phyloP scores from a whole-genome alignment of 2,113 vertebrate species.

The Daphoenositta chrysoptera region DNA sequence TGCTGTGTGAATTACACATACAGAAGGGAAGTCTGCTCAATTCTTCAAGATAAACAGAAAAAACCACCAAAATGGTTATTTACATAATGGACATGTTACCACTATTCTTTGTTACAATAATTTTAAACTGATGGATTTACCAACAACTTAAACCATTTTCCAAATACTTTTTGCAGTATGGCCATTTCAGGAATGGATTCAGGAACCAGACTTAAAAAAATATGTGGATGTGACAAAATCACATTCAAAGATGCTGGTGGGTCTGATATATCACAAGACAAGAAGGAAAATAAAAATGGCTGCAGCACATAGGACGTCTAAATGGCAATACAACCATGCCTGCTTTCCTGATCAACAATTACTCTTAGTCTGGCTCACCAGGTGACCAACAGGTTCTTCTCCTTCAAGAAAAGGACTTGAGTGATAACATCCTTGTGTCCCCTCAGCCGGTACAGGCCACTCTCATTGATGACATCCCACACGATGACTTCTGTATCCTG shows the following conservation, averaged over 20 bases:
- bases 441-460: constrained; percentile 88
- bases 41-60: background rate
- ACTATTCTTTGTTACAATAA: background rate
- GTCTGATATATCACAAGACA: background rate
- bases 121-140: background rate
- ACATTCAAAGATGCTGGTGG: background rate
- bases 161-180: background rate
- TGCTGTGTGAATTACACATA: background rate
- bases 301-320: background rate
- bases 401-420: constrained; percentile 83
- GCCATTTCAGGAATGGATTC: background rate
- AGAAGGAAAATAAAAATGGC: background rate
- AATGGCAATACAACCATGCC: background rate
- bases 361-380: constrained; percentile 73
- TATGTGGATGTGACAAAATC: background rate
- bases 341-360: background rate
- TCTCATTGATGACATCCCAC: constrained; percentile 98
- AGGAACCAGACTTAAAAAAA: background rate
- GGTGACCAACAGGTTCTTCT: constrained; percentile 89
- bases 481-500: constrained; percentile 95
- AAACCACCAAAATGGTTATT: background rate
- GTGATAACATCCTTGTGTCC: constrained; percentile 94
- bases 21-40: background rate
- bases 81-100: background rate
- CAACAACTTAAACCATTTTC: background rate